phyloP scores from a whole-genome alignment of 2,113 vertebrate genomes.

The Caloenas nicobarica region DNA sequence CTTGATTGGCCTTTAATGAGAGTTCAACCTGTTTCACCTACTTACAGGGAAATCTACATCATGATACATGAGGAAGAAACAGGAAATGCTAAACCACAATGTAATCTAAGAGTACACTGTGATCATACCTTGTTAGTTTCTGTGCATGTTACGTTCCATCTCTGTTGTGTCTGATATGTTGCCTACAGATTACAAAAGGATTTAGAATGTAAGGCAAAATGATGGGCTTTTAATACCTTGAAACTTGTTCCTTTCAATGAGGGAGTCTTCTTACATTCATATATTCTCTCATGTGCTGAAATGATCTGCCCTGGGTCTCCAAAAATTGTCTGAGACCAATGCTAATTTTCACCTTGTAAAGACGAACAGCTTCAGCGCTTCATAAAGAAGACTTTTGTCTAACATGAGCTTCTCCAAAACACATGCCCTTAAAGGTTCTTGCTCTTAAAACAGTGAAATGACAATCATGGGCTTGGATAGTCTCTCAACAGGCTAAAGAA shows the following conservation, averaged over 20 bases:
- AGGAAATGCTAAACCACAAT: neutral
- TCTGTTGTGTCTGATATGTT: neutral
- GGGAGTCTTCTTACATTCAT: neutral
- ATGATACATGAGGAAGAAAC: neutral
- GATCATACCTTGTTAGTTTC: neutral
- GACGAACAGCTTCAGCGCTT: neutral
- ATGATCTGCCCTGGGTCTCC: neutral
- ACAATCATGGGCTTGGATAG: neutral
- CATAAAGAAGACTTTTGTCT: neutral
- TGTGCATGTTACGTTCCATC: neutral
- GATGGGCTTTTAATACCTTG: neutral
- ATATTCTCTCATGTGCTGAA: neutral
- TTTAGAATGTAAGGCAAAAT: neutral
- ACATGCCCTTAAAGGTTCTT: constrained; percentile 38
- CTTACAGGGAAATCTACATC: neutral
- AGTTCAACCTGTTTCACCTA: constrained; percentile 62
- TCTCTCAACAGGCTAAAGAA: constrained; percentile 34
- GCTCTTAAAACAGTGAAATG: constrained; percentile 51
- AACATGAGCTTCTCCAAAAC: constrained; percentile 18
- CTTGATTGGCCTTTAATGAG: constrained; percentile 56
- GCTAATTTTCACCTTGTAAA: neutral
- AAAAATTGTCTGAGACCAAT: neutral
- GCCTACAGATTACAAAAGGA: neutral
- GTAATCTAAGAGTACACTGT: neutral
- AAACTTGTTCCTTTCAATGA: neutral